phyloP scores from a whole-genome alignment of 2,797 vertebrate genomes.

The Pipistrellus pipistrellus region DNA sequence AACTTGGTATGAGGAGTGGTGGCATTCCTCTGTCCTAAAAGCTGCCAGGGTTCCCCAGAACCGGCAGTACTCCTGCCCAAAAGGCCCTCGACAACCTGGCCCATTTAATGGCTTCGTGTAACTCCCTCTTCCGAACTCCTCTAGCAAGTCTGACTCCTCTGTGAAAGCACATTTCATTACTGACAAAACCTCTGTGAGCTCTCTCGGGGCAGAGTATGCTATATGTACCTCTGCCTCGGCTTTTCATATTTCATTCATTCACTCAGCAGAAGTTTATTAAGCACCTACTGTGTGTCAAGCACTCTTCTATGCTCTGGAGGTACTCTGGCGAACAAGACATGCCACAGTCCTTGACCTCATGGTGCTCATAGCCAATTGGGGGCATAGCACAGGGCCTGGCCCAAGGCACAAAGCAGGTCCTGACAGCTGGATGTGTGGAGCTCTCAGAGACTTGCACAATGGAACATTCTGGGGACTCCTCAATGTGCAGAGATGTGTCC shows the following conservation, averaged over 20 bases:
- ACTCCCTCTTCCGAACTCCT: not conserved
- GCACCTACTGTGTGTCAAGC: not conserved
- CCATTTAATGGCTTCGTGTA: not conserved
- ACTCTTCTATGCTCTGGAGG: not conserved
- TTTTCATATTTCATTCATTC: constrained; percentile 23
- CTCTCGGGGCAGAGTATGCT: not conserved
- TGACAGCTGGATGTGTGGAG: not conserved
- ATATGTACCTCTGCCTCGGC: not conserved
- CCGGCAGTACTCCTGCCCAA: not conserved
- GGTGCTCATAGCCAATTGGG: not conserved
- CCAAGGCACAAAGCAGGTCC: not conserved
- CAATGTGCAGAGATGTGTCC: not conserved
- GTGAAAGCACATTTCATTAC: not conserved
- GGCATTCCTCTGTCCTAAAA: constrained; percentile 14
- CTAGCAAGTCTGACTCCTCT: not conserved
- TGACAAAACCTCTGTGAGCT: not conserved
- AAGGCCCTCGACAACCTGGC: not conserved
- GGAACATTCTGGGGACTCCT: not conserved
- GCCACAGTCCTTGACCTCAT: not conserved
- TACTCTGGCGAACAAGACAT: not conserved
- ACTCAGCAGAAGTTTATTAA: not conserved
- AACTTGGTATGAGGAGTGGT: not conserved
- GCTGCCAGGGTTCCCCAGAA: not conserved
- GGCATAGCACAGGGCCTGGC: not conserved
- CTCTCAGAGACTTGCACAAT: not conserved